Conservation (phyloP, 2,888 invertebrate genomes). For the Nomada goodeniana region DNA sequence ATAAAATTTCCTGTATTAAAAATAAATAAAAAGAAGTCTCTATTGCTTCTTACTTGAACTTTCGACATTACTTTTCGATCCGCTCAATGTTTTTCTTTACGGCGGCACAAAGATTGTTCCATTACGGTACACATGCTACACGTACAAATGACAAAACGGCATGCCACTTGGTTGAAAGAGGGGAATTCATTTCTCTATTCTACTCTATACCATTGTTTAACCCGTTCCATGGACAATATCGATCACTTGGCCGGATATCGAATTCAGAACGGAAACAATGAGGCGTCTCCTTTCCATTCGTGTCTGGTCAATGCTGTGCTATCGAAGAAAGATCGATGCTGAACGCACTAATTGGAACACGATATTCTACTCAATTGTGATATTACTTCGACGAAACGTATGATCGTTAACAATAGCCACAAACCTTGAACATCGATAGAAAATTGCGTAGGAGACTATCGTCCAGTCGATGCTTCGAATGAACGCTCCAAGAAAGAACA, state of each 20-base stretch:
- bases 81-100: too few species aligned
- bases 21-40: too few species aligned
- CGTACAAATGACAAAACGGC: too few species aligned
- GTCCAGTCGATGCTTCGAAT: not conserved
- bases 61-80: too few species aligned
- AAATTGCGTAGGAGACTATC: not conserved
- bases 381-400: not conserved
- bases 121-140: too few species aligned
- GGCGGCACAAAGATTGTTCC: too few species aligned
- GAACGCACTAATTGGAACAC: not conserved
- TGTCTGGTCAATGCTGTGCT: not conserved
- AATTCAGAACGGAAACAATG: conserved; percentile 28
- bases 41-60: too few species aligned
- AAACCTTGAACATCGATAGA: conserved; percentile 8
- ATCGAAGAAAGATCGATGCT: conserved; percentile 4
- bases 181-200: too few species aligned
- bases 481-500: too few species aligned
- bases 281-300: conserved; percentile 8
- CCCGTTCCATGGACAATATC: conserved; percentile 22
- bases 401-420: not conserved
- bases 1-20: too few species aligned
- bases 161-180: too few species aligned
- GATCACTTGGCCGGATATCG: conserved; percentile 4
- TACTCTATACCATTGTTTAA: too few species aligned
- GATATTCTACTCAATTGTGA: not conserved